phyloP scores from a whole-genome alignment of 2,888 invertebrate genomes.

The Dryobota labecula region DNA sequence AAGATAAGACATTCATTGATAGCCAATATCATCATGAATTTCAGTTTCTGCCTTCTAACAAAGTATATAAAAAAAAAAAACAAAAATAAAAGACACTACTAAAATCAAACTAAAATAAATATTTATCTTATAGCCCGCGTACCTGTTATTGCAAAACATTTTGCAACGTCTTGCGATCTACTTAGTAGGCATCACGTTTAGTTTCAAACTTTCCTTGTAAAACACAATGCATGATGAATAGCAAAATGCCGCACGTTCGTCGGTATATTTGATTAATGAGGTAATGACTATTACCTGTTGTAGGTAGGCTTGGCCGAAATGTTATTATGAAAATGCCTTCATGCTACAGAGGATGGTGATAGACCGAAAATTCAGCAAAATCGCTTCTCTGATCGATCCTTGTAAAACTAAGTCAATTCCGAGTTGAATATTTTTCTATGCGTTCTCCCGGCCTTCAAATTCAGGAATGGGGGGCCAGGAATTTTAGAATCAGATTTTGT shows the following conservation, averaged over 20 bases:
- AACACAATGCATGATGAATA: conserved; percentile 21
- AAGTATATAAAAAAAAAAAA: conserved; percentile 12
- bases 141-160: conserved; percentile 37
- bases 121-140: not conserved
- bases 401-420: too few relatives aligned
- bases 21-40: conserved; percentile 18
- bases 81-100: conserved; percentile 6
- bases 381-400: too few relatives aligned
- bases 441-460: not conserved
- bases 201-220: conserved; percentile 2
- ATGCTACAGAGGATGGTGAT: too few relatives aligned
- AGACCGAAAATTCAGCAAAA: too few relatives aligned
- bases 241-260: not conserved
- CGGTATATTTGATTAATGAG: not conserved
- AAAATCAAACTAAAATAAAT: conserved; percentile 23
- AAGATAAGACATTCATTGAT: conserved; percentile 4
- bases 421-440: not conserved
- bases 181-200: not conserved
- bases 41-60: not conserved
- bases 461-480: not conserved
- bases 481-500: not conserved
- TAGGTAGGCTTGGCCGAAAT: too few relatives aligned
- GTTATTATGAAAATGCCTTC: too few relatives aligned
- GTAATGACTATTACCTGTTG: too few relatives aligned
- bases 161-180: conserved; percentile 23